Base-by-base conservation (phyloP, 2,113 vertebrate genomes). In the Todiramphus saurophagus region DNA sequence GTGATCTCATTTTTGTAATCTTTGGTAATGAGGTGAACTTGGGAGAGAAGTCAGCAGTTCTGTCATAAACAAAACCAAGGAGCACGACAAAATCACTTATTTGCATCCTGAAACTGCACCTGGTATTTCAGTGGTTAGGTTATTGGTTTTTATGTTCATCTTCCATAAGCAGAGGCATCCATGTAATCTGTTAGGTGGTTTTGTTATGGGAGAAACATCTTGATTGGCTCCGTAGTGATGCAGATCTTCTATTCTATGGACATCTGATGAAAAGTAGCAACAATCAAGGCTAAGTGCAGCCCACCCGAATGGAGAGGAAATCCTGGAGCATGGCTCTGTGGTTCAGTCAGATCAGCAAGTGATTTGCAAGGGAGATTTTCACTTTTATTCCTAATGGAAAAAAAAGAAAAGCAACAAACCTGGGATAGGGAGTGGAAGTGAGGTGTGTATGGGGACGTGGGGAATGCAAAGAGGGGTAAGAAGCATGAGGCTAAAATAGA, bases 1-100 rank as follows among this genome's bases (percentile, higher is more conserved):
- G 43, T 78, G 75, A 81, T 68, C 46, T 86, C 11, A 62, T 87
- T 90, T 88, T 85, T 51, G 43, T 86, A 18, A 72, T 56, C 93
- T 95, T 93, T 84, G 62, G n/a, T 70, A 74, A 72, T 77, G 33
- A 85, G 44, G 27, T 87, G 58, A 95, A 82, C 50, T 90, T 69
- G 37, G 87, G 55, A 39, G 59, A 68, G 8, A 41, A 51, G 58
- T 50, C 35, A 79, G 73, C 27, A 59, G 31, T 87, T 93, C 76
- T 87, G 13, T 60, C 56, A 41, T 78, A 88, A 91, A 51, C 8
- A 69, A 84, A 78, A 64, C 20, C 1, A 1, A 60, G 41, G 51
- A 72, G 33, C n/a, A 28, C 39, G 66, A 46, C 9, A 60, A 64
- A 87, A 72, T 46, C 11, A 5, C 5, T 48, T 63, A 9, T 62